phyloP scores from a whole-genome alignment of 2,113 vertebrate species.

The Hepsetus odoe region DNA sequence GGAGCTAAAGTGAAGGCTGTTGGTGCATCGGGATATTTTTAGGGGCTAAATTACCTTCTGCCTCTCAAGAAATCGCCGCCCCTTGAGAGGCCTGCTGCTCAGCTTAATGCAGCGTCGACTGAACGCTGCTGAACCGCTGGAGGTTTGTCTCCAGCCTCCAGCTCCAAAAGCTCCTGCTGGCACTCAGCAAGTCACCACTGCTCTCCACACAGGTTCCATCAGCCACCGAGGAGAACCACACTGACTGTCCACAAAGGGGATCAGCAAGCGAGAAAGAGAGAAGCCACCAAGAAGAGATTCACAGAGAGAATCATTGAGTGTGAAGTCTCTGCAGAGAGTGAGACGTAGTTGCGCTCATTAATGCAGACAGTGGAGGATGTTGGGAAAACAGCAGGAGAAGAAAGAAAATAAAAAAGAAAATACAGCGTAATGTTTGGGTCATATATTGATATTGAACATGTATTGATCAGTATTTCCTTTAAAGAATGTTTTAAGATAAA shows the following conservation, averaged over 20 bases:
- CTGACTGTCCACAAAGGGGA: background rate
- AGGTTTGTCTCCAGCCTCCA: background rate
- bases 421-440: too few relatives aligned
- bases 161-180: background rate
- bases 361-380: background rate
- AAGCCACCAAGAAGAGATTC: background rate
- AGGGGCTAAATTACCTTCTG: background rate
- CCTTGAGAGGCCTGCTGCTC: background rate
- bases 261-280: background rate
- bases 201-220: background rate
- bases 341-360: background rate
- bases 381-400: too few relatives aligned
- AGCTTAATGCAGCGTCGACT: background rate
- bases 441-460: too few relatives aligned
- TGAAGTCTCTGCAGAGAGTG: background rate
- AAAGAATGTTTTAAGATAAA: too few relatives aligned
- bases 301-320: background rate
- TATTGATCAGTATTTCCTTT: too few relatives aligned
- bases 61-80: constrained; percentile 16
- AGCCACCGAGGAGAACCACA: background rate
- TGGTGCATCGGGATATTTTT: constrained; percentile 20
- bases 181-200: background rate
- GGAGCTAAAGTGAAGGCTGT: background rate
- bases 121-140: constrained; percentile 1
- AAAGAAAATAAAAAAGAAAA: too few relatives aligned